phyloP scores from a whole-genome alignment of 1,140 invertebrate genomes.

The Leguminivora glycinivorella region DNA sequence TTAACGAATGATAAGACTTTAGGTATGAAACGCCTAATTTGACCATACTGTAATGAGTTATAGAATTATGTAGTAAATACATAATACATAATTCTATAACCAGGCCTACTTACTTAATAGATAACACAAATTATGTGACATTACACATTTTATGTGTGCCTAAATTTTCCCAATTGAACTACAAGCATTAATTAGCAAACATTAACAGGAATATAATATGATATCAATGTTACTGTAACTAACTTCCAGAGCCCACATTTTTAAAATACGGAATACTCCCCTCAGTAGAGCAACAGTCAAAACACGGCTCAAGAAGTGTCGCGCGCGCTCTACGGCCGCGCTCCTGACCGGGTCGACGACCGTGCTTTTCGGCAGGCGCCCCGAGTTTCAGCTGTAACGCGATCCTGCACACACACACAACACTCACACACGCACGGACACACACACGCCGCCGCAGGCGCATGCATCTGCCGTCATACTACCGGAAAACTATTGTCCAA shows the following conservation, averaged over 20 bases:
- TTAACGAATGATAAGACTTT: too few relatives aligned
- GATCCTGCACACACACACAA: conserved; percentile 61
- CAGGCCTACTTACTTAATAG: too few relatives aligned
- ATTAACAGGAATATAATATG: too few relatives aligned
- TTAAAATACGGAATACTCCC: neutral
- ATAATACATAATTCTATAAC: too few relatives aligned
- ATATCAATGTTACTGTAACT: too few relatives aligned
- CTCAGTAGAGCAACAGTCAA: conserved; percentile 38
- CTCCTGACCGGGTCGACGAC: conserved; percentile 73
- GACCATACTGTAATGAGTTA: too few relatives aligned
- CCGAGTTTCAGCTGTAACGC: conserved; percentile 76
- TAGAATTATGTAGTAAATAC: too few relatives aligned
- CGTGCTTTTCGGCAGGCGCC: conserved; percentile 75
- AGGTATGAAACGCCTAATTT: too few relatives aligned
- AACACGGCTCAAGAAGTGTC: conserved; percentile 46
- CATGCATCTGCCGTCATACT: conserved; percentile 38
- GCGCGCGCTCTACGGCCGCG: conserved; percentile 58
- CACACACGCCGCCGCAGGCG: conserved; percentile 35
- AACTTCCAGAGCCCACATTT: neutral
- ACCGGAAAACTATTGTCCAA: conserved; percentile 64
- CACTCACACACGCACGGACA: conserved; percentile 32
- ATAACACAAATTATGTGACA: too few relatives aligned
- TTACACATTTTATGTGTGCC: too few relatives aligned
- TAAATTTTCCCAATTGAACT: too few relatives aligned
- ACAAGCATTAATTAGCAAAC: too few relatives aligned